Conservation (phyloP, 2,113 vertebrate genomes). For the Ochotona curzoniae region DNA sequence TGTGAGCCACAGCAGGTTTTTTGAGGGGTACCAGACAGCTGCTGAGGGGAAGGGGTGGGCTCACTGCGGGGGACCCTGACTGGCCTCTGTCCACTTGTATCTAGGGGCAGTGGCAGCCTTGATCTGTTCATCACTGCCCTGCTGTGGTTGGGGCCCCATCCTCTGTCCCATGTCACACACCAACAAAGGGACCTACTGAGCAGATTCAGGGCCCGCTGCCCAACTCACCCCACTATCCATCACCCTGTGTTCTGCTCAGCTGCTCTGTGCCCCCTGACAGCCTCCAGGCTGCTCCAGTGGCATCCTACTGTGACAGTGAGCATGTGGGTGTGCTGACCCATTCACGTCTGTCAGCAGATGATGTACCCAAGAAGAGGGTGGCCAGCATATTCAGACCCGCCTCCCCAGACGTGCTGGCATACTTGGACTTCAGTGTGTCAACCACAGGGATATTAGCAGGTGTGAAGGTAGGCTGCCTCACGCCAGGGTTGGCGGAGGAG, state of each 20-base stretch:
- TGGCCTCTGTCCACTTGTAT: too few relatives aligned
- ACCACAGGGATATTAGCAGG: conserved; percentile 97
- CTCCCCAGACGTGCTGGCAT: conserved; percentile 94
- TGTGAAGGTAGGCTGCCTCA: conserved; percentile 91
- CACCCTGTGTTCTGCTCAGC: rapidly evolving
- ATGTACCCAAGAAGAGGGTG: conserved; percentile 95
- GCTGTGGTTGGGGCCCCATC: neutral
- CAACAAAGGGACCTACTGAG: neutral
- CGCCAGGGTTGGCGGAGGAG: too few relatives aligned
- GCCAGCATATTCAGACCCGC: conserved; percentile 92
- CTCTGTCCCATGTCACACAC: neutral
- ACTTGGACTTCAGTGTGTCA: conserved; percentile 98
- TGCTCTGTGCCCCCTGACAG: neutral
- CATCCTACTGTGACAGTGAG: neutral
- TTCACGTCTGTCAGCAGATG: conserved; percentile 86
- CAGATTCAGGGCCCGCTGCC: neutral
- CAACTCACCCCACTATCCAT: rapidly evolving
- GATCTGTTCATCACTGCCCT: rapidly evolving
- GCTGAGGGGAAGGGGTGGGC: neutral
- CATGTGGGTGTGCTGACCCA: too few relatives aligned
- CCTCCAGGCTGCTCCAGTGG: neutral
- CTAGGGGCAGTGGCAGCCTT: rapidly evolving
- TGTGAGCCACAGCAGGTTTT: rapidly evolving
- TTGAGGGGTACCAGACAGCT: neutral
- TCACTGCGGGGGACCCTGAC: neutral